Evolutionary conservation across 2,888 invertebrate genomes (phyloP), one percentile per base, ranked within the genome.

Genomic region (Prosapia bicincta): DNA sequence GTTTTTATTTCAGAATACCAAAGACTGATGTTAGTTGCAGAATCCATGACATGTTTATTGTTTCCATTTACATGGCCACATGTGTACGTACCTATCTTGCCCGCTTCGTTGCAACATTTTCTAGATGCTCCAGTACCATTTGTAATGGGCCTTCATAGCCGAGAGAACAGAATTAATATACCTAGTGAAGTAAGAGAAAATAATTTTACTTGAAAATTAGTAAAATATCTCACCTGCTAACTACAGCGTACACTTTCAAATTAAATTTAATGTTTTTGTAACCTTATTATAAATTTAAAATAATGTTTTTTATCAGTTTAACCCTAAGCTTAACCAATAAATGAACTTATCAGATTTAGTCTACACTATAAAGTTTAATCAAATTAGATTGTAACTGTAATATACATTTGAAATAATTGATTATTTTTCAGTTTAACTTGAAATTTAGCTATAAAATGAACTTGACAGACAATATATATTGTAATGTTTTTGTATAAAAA

Each of bases 61-160:
- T 94, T 98, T 83, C 99, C 99, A 0, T 99, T 99, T 84, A 89
- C 92, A 26, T 99, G 99, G 99, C 97, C 98, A 72, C 98, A 99
- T 85, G 98, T 99, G 2, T 99, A 99, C 86, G 99, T 99, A 77
- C 99, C 99, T 28, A 98, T 99, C 83, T 87, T 99, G 82, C 99
- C 99, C 0, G 95, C 97, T 71, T 93, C 96, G 23, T 87, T 98
- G 78, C 93, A 96, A 85, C 97, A 98, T 84, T 99, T 99, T 86
- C 89, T 99, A 69, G 99, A 99, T 86, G 99, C 99, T 5, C 99
- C 99, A 0, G 98, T 99, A 73, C 99, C 99, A 38, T 99, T 97
- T 86, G 93, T 99, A 78, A 99, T 99, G 99, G 99, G 99, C 83
- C 85, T 92, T 38, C 90, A 90, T 72, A 86, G 83, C 73, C 84